Evolutionary conservation across 37 sponge, comb jelly and placozoan genomes (phyloP), one percentile per base, ranked within the genome.

Genomic region (Chondrilla cf. caribensis): DNA sequence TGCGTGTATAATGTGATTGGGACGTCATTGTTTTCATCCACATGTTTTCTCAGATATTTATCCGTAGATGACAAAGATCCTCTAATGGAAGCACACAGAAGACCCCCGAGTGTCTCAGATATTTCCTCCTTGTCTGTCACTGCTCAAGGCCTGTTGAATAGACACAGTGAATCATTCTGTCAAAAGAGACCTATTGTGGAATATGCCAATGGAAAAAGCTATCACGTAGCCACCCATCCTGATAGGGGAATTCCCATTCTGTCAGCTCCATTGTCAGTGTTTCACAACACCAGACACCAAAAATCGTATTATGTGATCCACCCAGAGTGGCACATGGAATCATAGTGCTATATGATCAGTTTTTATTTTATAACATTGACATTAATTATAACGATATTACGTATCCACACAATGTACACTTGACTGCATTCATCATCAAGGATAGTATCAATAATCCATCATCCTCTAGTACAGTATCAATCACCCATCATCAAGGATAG

Each of bases 251-350:
- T 28, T 36, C 37, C 70, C 70, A 68, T 68, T 11, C 37, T 68
- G 35, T 28, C 70, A 36, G 70, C 2, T 68, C 37, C 70, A 31
- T 32, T 19, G 19, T 21, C 37, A 2, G 37, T 68, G 3, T 68
- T 35, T 17, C 32, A 68, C 37, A 17, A 3, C 33, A 68, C 33
- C 35, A n/a, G 37, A 3, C 33, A 68, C 33, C 70, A 9, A 14
- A 68, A 28, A 31, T 2, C 35, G 35, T 29, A 36, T 68, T 68
- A 31, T 33, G 37, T 68, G 6, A 35, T 68, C 37, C 70, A 68
- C 37, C 70, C 70, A 3, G 70, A 68, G 37, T 68, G 70, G 70
- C 70, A 68, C 70, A 35, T 68, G 70, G 38, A 68, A 68, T 33
- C 65, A 80, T 3, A n/a, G n/a, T n/a, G n/a, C n/a, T n/a, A n/a